A percentile compares a stretch with the other conserved stretches of the same genome.
Conservation (phyloP, 1,140 invertebrate genomes). For the Sarcophaga bullata region DNA sequence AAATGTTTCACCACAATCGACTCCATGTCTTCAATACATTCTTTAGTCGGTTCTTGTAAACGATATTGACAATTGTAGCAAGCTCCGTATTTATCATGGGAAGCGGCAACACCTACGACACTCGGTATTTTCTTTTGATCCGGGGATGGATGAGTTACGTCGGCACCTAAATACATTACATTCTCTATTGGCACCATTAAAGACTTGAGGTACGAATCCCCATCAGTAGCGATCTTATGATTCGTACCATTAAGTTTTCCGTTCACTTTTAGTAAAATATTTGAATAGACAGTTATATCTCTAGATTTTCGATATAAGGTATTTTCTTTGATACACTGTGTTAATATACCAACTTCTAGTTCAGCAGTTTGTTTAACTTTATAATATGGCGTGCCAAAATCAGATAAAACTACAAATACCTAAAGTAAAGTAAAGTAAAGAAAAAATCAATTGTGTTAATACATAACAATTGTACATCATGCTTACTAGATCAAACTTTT, state of each 20-base stretch:
- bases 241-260: conserved; percentile 88
- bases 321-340: conserved; percentile 80
- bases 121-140: conserved; percentile 79
- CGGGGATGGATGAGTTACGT: conserved; percentile 87
- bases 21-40: conserved; percentile 81
- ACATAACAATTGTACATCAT: conserved; percentile 67
- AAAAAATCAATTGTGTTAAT: conserved; percentile 46
- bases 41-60: conserved; percentile 73
- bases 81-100: conserved; percentile 73
- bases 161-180: conserved; percentile 83
- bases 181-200: conserved; percentile 46
- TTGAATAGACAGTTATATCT: conserved; percentile 68
- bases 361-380: conserved; percentile 82
- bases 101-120: conserved; percentile 84
- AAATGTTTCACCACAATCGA: conserved; percentile 71
- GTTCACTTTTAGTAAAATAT: conserved; percentile 85
- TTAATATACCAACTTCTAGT: conserved; percentile 77
- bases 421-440: background rate
- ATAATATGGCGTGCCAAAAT: conserved; percentile 67
- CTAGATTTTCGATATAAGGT: conserved; percentile 66
- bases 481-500: conserved; percentile 56
- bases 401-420: conserved; percentile 68
- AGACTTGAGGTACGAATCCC: conserved; percentile 43
- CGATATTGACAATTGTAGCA: conserved; percentile 77
- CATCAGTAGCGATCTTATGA: conserved; percentile 69